phyloP scores from a whole-genome alignment of 2,888 invertebrate genomes.

The Mantis religiosa region DNA sequence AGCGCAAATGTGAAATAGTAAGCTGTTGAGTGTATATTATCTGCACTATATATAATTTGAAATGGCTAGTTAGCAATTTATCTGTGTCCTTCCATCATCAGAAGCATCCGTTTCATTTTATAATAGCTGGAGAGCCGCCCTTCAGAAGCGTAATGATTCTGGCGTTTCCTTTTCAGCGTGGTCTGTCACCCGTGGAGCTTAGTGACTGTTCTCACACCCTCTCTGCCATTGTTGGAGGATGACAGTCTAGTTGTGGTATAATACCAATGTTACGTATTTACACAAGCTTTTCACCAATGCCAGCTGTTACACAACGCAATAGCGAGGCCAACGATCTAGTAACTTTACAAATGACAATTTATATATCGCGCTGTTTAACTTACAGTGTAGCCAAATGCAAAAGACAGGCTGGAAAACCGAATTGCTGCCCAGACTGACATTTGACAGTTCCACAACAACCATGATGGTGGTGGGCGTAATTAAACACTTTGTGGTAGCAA shows the following conservation, averaged over 20 bases:
- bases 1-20: too few relatives aligned
- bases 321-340: background rate
- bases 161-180: background rate
- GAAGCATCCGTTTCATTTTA: background rate
- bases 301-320: background rate
- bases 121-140: background rate
- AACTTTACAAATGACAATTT: background rate
- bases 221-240: background rate
- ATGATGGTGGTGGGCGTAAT: background rate
- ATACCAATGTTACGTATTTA: background rate
- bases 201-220: constrained; percentile 1
- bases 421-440: background rate
- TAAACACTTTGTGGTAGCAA: background rate
- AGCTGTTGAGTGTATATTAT: too few relatives aligned
- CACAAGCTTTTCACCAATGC: background rate
- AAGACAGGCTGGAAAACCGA: background rate
- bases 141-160: background rate
- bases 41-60: too few relatives aligned
- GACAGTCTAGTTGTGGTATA: background rate
- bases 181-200: background rate
- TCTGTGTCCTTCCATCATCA: background rate
- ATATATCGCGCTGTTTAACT: background rate
- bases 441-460: background rate
- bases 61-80: background rate
- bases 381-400: background rate